phyloP scores from a whole-genome alignment of 2,888 invertebrate species.

The Malthinus flaveolus region DNA sequence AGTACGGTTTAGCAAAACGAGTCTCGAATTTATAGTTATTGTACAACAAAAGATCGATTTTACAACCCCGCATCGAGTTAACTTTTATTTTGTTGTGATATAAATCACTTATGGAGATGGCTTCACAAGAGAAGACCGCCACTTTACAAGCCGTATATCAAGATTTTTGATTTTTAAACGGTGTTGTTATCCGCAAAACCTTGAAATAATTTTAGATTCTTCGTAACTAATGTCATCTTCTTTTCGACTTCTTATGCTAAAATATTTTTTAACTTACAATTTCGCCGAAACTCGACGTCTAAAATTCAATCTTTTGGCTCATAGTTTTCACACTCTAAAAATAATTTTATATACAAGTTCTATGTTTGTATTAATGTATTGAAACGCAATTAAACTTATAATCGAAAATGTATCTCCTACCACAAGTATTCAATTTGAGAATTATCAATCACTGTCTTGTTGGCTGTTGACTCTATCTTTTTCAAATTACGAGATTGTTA shows the following conservation, averaged over 20 bases:
- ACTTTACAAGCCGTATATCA: slow-evolving; percentile 12
- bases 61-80: slow-evolving; percentile 20
- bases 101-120: slow-evolving; percentile 22
- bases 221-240: slow-evolving; percentile 18
- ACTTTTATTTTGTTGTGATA: slow-evolving; percentile 25
- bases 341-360: too few species aligned
- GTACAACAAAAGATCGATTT: slow-evolving; percentile 26
- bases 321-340: too few species aligned
- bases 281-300: too few species aligned
- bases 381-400: too few species aligned
- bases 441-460: too few species aligned
- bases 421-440: too few species aligned
- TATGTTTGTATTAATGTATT: too few species aligned
- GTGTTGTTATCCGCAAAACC: slow-evolving; percentile 5
- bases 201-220: slow-evolving; percentile 18
- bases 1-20: slow-evolving; percentile 4
- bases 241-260: slow-evolving; percentile 11
- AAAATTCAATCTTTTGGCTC: too few species aligned
- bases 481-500: too few species aligned
- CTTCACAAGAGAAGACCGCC: slow-evolving; percentile 17
- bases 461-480: too few species aligned
- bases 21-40: slow-evolving; percentile 7
- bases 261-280: too few species aligned
- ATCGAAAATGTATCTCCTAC: too few species aligned
- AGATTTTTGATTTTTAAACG: slow-evolving; percentile 8